Evolutionary conservation across 2,888 invertebrate species (phyloP).

Genomic region (Acronicta alni): DNA sequence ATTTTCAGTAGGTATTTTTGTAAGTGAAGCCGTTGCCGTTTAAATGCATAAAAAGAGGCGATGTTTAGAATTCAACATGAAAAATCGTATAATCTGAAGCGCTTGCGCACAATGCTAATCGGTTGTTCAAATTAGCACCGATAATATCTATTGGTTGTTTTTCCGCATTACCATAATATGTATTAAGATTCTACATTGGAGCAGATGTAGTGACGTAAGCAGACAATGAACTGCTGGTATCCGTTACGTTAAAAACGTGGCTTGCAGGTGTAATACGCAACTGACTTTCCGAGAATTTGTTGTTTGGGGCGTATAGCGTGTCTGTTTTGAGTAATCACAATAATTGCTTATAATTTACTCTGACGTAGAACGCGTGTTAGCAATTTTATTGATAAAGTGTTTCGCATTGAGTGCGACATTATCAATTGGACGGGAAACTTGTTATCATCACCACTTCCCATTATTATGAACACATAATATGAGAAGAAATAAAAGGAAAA

Average conservation of each 20-base stretch:
- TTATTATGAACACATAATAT: constrained; percentile 19
- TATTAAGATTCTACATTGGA: constrained; percentile 31
- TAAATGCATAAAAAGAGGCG: neutral
- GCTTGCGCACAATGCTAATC: constrained; percentile 28
- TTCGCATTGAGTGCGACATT: constrained; percentile 58
- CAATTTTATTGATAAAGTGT: constrained; percentile 56
- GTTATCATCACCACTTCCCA: constrained; percentile 67
- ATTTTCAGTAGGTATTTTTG: too few relatives aligned
- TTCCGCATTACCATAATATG: constrained; percentile 32
- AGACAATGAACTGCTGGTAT: constrained; percentile 25
- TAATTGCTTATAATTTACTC: constrained; percentile 32
- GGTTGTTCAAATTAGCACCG: constrained; percentile 41
- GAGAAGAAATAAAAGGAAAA: too few relatives aligned
- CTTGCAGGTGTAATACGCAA: constrained; percentile 33
- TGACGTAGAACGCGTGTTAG: constrained; percentile 41
- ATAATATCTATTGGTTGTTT: constrained; percentile 42
- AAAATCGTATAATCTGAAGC: neutral
- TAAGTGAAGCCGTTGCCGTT: too few relatives aligned
- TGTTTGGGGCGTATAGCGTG: constrained; percentile 66
- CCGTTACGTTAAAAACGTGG: constrained; percentile 50
- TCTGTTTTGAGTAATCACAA: constrained; percentile 48
- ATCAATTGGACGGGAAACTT: constrained; percentile 68
- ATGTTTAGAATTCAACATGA: constrained; percentile 35
- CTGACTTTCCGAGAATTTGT: constrained; percentile 56
- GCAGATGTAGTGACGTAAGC: constrained; percentile 50